Evolutionary conservation across 2,113 vertebrate species (phyloP), one percentile per base, ranked within the genome.

Genomic region (Malurus alboscapulatus): DNA sequence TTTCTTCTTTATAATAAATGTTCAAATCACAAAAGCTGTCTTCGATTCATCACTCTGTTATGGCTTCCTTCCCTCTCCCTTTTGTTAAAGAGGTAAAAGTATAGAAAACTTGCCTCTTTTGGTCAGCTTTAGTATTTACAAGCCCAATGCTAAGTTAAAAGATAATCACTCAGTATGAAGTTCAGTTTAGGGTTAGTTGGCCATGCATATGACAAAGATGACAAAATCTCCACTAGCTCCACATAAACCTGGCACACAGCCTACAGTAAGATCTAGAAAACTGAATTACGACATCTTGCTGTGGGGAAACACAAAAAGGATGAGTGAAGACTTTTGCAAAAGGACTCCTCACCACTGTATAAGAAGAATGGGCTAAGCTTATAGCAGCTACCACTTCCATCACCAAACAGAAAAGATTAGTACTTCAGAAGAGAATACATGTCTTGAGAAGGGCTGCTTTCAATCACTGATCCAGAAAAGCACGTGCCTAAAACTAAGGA

Each of bases 41-140:
- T 92, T 84, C 3, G 0, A 88, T 71, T 77, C 87, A 82, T 51
- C 65, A 24, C 68, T 78, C 26, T 36, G n/a, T 65, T 47, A 73
- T 0, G 2, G 24, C 18, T 34, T n/a, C 7, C 21, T 8, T 24
- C 29, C 4, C 6, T 24, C 4, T 5, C 4, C 0, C 12, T 32
- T 59, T 53, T 14, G 7, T 54, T 84, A 44, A 51, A 50, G 27
- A 58, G 7, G 11, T 25, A 3, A 9, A 84, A 57, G 7, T 1
- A 1, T 0, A 81, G 29, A 40, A 72, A 75, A 47, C 40, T 36
- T 47, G 32, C 21, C 34, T 74, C 26, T 58, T 53, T 42, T 7
- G 3, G 17, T 73, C 45, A 76, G 58, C 45, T 40, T 83, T 72
- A 73, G 30, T 50, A 85, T 18, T 50, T 65, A 63, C 10, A 59